Percentiles rank a stretch among this genome's conserved stretches.
Conservation (phyloP, 2,888 invertebrate species). For the Dioctria rufipes region DNA sequence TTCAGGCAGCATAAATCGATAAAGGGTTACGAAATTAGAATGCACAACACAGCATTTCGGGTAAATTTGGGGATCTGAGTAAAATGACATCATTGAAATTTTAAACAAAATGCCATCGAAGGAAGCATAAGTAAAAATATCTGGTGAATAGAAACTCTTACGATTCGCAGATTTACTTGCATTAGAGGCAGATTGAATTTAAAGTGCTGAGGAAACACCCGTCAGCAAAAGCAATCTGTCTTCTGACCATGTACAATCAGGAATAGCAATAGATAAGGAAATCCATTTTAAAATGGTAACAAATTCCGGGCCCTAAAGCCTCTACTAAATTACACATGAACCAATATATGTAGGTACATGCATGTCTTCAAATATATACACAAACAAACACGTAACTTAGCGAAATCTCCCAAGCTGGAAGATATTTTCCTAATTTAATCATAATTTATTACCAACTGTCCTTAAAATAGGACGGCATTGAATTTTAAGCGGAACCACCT, state of each 20-base stretch:
- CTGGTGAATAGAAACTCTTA: too few relatives aligned
- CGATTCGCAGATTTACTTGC: too few relatives aligned
- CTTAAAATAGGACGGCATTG: not conserved
- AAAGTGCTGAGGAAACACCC: not conserved
- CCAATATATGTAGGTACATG: not conserved
- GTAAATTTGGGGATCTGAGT: too few relatives aligned
- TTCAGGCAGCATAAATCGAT: too few relatives aligned
- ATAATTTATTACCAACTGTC: not conserved
- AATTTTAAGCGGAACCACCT: conserved; percentile 2
- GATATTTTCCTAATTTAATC: conserved; percentile 11
- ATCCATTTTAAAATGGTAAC: not conserved
- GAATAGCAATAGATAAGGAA: not conserved
- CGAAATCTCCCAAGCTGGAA: not conserved
- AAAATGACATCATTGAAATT: too few relatives aligned
- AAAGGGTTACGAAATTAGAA: too few relatives aligned
- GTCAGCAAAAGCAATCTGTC: not conserved
- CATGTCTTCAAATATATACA: not conserved
- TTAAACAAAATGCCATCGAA: too few relatives aligned
- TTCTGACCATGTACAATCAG: not conserved
- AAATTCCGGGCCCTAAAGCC: not conserved
- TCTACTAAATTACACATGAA: too few relatives aligned
- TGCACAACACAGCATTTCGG: too few relatives aligned
- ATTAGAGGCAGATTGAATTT: too few relatives aligned
- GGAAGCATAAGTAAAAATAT: too few relatives aligned
- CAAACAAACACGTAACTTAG: not conserved